Conservation (phyloP, 2,888 invertebrate genomes). For the Steinernema carpocapsae region DNA sequence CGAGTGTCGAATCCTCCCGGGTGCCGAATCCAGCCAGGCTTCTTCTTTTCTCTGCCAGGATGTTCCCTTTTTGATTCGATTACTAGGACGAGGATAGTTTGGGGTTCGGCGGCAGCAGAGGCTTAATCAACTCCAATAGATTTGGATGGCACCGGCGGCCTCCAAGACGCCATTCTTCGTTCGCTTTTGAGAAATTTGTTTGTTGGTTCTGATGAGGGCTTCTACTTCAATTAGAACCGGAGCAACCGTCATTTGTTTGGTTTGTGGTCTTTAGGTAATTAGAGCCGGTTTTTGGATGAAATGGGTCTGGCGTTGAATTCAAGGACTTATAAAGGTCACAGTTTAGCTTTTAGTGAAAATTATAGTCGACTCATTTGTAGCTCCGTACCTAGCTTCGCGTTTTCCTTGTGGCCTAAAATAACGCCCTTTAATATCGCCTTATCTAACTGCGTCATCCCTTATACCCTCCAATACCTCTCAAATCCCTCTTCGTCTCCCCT, state of each 20-base stretch:
- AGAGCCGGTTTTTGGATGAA: too few relatives aligned
- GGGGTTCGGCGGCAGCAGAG: background rate
- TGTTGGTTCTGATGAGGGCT: background rate
- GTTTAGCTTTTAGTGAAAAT: too few relatives aligned
- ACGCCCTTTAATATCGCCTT: too few relatives aligned
- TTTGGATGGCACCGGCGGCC: background rate
- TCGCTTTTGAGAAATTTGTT: background rate
- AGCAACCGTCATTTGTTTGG: background rate
- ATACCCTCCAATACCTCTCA: too few relatives aligned
- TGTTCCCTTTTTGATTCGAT: conserved; percentile 30
- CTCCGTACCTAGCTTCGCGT: too few relatives aligned
- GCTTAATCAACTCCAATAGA: conserved; percentile 22
- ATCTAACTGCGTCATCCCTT: too few relatives aligned
- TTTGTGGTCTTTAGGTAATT: background rate
- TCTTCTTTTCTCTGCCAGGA: background rate
- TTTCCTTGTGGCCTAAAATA: too few relatives aligned
- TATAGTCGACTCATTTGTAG: too few relatives aligned
- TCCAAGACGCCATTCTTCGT: background rate
- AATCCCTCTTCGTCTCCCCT: too few relatives aligned
- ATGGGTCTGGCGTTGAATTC: too few relatives aligned
- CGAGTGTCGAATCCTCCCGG: background rate
- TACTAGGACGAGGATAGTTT: background rate
- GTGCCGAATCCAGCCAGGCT: background rate
- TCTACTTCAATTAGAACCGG: conserved; percentile 1
- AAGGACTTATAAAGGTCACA: too few relatives aligned